A percentile compares a stretch with the other conserved stretches of the same genome.
Evolutionary conservation across 2,888 invertebrate genomes (phyloP).

Genomic region (Ophion ellenae): DNA sequence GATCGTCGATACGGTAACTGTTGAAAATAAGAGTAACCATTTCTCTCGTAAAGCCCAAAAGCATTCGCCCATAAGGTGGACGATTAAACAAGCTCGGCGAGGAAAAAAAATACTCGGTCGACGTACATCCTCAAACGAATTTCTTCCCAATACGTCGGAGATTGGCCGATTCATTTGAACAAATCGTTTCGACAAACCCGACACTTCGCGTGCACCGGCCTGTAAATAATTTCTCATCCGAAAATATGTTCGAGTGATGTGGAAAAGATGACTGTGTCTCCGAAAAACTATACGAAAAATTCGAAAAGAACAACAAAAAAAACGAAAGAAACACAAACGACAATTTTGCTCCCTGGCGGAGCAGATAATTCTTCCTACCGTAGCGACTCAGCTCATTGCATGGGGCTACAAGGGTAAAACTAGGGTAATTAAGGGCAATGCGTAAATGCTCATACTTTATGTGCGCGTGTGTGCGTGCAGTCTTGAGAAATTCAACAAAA

Average conservation of each 20-base stretch:
- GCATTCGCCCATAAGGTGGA: no score
- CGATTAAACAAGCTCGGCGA: no score
- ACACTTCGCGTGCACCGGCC: neutral
- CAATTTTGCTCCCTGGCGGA: constrained; percentile 49
- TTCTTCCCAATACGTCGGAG: no score
- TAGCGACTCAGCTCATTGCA: constrained; percentile 48
- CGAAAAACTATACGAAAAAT: constrained; percentile 13
- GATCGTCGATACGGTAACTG: no score
- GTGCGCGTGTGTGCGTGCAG: constrained; percentile 22
- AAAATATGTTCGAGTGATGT: neutral
- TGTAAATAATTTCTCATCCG: neutral
- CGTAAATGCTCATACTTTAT: constrained; percentile 53
- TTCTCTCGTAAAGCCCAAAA: no score
- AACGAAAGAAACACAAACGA: constrained; percentile 5
- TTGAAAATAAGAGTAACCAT: no score
- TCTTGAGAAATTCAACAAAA: neutral
- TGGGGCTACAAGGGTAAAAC: constrained; percentile 60
- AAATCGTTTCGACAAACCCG: neutral
- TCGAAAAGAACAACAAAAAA: neutral
- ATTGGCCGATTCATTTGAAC: neutral
- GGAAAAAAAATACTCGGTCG: no score
- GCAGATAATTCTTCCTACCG: constrained; percentile 61
- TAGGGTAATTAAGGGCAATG: constrained; percentile 54
- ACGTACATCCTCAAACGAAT: no score
- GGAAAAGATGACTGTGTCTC: neutral